Percentiles rank a stretch among this genome's conserved stretches.
Evolutionary conservation across 2,888 invertebrate genomes (phyloP).

Genomic region (Acrobasis consociella): DNA sequence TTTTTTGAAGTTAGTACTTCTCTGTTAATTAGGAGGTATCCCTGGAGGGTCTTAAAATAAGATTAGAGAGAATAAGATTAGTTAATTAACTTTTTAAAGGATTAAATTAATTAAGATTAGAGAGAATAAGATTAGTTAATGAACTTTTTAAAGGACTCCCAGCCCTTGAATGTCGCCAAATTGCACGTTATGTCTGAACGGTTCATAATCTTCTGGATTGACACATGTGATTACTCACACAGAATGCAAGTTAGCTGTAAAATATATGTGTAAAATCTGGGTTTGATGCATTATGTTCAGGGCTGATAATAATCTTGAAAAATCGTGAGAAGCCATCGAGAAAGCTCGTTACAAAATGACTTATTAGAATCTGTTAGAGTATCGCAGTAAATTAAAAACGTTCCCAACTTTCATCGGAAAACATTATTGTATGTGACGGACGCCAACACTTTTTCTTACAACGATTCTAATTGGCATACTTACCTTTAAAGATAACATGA

Average conservation of each 20-base stretch:
- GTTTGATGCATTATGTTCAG: neutral
- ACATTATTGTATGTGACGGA: constrained; percentile 6
- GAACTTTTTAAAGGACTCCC: no score
- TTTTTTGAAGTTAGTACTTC: no score
- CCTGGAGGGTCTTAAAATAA: no score
- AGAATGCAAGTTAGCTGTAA: neutral
- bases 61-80: no score
- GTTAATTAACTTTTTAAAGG: no score
- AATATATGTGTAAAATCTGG: neutral
- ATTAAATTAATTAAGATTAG: no score
- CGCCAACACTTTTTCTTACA: constrained; percentile 17
- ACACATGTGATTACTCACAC: no score
- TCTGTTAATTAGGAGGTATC: no score
- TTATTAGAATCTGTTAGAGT: constrained; percentile 13
- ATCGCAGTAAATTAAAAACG: neutral
- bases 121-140: no score
- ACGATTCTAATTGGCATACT: constrained; percentile 12
- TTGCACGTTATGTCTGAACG: no score
- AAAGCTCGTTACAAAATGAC: constrained; percentile 14
- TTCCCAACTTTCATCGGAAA: constrained; percentile 3
- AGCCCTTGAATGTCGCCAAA: no score
- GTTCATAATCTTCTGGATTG: no score
- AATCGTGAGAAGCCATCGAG: constrained; percentile 16
- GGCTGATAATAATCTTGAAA: constrained; percentile 2
- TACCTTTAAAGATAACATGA: constrained; percentile 1